Percentiles rank a stretch among this genome's conserved stretches.
phyloP scores from a whole-genome alignment of 2,797 vertebrate species.

The Lerista edwardsae region DNA sequence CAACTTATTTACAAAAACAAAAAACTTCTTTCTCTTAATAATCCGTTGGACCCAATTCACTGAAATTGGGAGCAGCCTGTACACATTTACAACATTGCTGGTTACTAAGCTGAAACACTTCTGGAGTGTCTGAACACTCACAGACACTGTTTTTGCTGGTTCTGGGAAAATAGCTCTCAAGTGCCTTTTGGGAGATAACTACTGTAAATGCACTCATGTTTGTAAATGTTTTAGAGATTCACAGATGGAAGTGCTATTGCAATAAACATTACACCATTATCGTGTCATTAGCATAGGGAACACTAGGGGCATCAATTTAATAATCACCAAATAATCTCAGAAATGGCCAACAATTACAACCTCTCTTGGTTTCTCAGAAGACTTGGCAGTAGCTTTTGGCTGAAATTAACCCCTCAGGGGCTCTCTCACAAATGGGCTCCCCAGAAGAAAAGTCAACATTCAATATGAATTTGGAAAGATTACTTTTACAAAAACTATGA shows the following conservation, averaged over 20 bases:
- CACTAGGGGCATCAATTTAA: slow-evolving; percentile 9
- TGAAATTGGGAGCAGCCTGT: no score
- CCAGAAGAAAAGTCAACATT: slow-evolving; percentile 43
- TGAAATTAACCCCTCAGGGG: slow-evolving; percentile 42
- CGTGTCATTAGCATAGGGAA: slow-evolving; percentile 37
- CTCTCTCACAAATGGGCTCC: slow-evolving; percentile 50
- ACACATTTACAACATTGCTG: no score
- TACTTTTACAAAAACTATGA: slow-evolving; percentile 45
- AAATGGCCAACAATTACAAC: slow-evolving; percentile 49
- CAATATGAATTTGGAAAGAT: slow-evolving; percentile 50
- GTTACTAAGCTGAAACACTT: neutral
- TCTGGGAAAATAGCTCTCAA: slow-evolving; percentile 2
- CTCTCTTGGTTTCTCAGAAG: slow-evolving; percentile 27
- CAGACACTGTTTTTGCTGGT: neutral
- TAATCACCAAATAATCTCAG: slow-evolving; percentile 32
- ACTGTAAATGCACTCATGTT: slow-evolving; percentile 38
- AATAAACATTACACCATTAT: neutral
- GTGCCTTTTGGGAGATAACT: neutral
- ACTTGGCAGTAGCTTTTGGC: slow-evolving; percentile 49
- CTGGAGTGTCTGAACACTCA: neutral
- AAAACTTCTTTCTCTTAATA: no score
- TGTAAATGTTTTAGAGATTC: slow-evolving; percentile 18
- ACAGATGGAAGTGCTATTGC: neutral
- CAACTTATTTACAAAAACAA: no score
- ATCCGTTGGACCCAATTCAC: no score